Base-by-base conservation (phyloP, 1,140 invertebrate genomes). In the Orius insidiosus region DNA sequence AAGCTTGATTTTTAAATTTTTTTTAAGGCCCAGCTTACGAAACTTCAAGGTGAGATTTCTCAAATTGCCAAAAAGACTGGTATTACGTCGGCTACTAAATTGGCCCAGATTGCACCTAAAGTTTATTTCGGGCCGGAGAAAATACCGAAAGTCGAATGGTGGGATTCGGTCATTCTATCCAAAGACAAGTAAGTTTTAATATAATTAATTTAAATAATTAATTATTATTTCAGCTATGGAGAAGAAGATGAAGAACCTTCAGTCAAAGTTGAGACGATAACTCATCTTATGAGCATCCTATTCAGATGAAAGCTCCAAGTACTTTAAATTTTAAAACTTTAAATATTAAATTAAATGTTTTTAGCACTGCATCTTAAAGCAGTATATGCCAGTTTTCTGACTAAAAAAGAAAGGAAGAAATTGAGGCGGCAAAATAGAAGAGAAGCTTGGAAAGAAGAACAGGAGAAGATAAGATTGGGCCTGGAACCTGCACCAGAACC, bases 371-470 rank as follows among this genome's bases (percentile, higher is more conserved):
- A 85, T 1, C 60, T 80, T 1, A 88, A 89, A 59, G 77, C 84
- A 2, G 74, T 83, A 80, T 53, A 80, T 96, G 69, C 89, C 89
- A 2, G 86, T 98, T 3, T 93, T 60, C 67, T 99, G 0, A 99
- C 96, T 0, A 92, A 95, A n/a, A 92, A 94, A 58, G 95, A 99
- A 64, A 69, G 85, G 7, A 98, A 98, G 64, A 98, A 99, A 62
- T 63, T 99, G n/a, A 74, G 96, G 2, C 69, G 96, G 2, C 95
- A 98, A 66, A 98, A 92, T 59, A 68, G 95, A 34, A n/a, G 87
- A 38, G 96, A 98, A 66, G 80, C 85, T 3, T 93, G 92, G 81
- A 98, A 98, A 63, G 95, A 99, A 60, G 85, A 96, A 54, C 89
- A 95, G 61, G 95, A 99, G 61, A 98, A 98, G 63, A 95, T 98